phyloP scores from a whole-genome alignment of 2,888 invertebrate genomes.

The Sesia bembeciformis region DNA sequence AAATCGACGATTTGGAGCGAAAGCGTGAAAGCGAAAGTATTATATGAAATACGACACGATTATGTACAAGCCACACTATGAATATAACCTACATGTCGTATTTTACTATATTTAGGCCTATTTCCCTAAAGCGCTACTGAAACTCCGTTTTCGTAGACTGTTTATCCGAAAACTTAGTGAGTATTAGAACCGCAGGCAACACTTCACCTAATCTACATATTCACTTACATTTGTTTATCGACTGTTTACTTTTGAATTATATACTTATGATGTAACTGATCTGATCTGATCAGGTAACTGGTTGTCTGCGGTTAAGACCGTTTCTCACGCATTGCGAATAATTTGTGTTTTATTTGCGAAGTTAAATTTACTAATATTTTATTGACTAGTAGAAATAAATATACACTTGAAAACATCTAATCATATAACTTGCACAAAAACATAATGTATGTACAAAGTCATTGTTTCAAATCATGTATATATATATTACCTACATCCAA shows the following conservation, averaged over 20 bases:
- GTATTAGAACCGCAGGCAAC: neutral
- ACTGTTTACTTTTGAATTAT: too few species aligned
- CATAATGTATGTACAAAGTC: too few species aligned
- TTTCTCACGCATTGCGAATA: conserved; percentile 12
- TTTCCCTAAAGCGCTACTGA: neutral
- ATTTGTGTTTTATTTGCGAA: neutral
- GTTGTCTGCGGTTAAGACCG: conserved; percentile 13
- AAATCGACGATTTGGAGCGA: neutral
- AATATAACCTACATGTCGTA: too few species aligned
- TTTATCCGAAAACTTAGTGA: neutral
- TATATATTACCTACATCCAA: too few species aligned
- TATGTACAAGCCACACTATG: neutral
- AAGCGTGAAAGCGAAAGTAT: neutral
- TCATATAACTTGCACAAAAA: too few species aligned
- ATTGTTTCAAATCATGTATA: too few species aligned
- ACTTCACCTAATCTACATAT: neutral
- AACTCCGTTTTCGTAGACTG: neutral
- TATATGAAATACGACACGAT: neutral
- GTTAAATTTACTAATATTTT: too few species aligned
- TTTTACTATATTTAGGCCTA: too few species aligned
- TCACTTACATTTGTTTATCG: too few species aligned
- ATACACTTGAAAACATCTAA: too few species aligned
- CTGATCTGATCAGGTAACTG: neutral
- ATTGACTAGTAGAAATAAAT: too few species aligned
- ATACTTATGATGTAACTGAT: neutral